Base-by-base conservation (phyloP, 2,113 vertebrate genomes). In the Vulpes ferrilata region DNA sequence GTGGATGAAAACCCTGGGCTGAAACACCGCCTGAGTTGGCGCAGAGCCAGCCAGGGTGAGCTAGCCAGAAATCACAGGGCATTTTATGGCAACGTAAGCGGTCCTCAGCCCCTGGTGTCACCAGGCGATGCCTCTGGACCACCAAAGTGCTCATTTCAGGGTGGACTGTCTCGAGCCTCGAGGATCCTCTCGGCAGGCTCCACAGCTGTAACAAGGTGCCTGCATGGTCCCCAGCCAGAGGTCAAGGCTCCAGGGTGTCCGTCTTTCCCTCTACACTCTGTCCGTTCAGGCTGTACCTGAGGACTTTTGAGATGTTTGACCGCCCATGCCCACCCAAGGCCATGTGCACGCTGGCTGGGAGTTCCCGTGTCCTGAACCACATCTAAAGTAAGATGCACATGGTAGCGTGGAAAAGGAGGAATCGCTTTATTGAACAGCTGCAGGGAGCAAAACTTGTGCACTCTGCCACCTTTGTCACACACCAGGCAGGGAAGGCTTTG, bases 401-500 rank as follows among this genome's bases (percentile, higher is more conserved):
- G 5, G 43, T 43, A 43, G 43, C 43, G 5, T 43, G 43, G 43
- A 43, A 43, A 43, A 43, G 43, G 43, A 43, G 43, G 43, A 43
- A 43, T 43, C 43, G 43, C 5, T 43, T 43, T 43, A 43, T 43
- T 43, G 43, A 43, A 6, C 43, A 43, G 43, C 43, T 43, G 43
- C 43, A 43, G 43, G 43, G 43, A 43, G 43, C 43, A 43, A 43
- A 43, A 43, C 43, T 43, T 6, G 43, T 43, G 43, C 5, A 43
- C 43, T 43, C 5, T 43, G 43, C 43, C 43, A 43, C 5, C 43
- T 43, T 43, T 43, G 43, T 6, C 5, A 43, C 43, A 43, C 43
- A 43, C 43, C 43, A 43, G 43, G 87, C 78, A 90, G 62, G 86
- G 95, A 98, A 97, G 86, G 53, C 64, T 93, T 88, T 73, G 88